phyloP scores from a whole-genome alignment of 2,113 vertebrate genomes.

The Circaetus cinerascens region DNA sequence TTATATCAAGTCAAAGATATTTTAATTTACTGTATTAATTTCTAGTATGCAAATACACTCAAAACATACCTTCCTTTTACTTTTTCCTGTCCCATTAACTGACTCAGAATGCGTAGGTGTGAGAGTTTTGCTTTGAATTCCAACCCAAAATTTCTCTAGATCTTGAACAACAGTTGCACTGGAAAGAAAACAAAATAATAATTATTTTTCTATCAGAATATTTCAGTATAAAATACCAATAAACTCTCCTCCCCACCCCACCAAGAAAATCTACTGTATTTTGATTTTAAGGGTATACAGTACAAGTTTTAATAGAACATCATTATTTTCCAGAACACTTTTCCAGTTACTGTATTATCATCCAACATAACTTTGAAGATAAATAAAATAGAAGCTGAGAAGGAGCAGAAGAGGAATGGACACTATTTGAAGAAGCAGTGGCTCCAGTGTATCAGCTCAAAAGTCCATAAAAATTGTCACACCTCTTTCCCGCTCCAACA shows the following conservation, averaged over 20 bases:
- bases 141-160: slow-evolving; percentile 56
- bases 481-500: not conserved
- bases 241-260: not conserved
- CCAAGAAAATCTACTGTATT: not conserved
- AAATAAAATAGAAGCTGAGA: not conserved
- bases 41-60: not conserved
- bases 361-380: not conserved
- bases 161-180: slow-evolving; percentile 68
- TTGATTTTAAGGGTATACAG: not conserved
- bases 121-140: slow-evolving; percentile 63
- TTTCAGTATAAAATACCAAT: not conserved
- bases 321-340: not conserved
- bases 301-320: not conserved
- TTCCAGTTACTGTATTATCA: not conserved
- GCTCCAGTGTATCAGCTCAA: not conserved
- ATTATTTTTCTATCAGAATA: not conserved
- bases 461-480: not conserved
- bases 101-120: not conserved
- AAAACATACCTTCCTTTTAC: slow-evolving; percentile 60
- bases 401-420: not conserved
- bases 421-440: not conserved
- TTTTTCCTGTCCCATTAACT: slow-evolving; percentile 37
- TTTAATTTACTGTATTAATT: not conserved
- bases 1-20: not conserved
- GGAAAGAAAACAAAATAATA: not conserved